Evolutionary conservation across 2,888 invertebrate genomes (phyloP).

Genomic region (Tetragonula carbonaria): DNA sequence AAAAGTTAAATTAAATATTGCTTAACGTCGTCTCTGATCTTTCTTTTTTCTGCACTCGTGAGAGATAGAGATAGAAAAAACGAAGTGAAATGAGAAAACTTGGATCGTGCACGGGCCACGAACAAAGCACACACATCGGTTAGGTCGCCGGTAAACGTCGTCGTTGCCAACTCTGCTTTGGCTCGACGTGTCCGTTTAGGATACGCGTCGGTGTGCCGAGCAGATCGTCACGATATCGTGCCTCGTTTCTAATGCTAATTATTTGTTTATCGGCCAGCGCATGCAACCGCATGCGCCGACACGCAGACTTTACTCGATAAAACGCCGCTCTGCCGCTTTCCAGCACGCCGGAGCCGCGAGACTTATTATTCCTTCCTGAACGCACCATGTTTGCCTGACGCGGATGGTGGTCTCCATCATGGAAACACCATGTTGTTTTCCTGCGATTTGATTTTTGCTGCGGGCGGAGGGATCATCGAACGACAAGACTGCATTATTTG

Average conservation of each 20-base stretch:
- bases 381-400: neutral
- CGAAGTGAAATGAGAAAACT: too few species aligned
- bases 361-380: constrained; percentile 24
- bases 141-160: neutral
- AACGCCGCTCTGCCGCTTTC: constrained; percentile 37
- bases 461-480: too few species aligned
- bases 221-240: constrained; percentile 63
- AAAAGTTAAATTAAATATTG: too few species aligned
- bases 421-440: constrained; percentile 29
- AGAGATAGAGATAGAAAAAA: too few species aligned
- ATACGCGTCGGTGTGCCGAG: constrained; percentile 9
- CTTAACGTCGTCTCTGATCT: too few species aligned
- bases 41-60: too few species aligned
- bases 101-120: neutral
- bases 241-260: constrained; percentile 77
- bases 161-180: neutral
- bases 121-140: neutral
- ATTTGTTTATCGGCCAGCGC: constrained; percentile 78
- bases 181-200: neutral
- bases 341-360: constrained; percentile 20
- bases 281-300: constrained; percentile 67
- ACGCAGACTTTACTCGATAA: constrained; percentile 70
- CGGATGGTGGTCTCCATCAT: constrained; percentile 56
- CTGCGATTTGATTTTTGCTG: neutral
- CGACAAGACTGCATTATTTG: too few species aligned